These are phyloP conservation scores for Theocolax elegans DNA, from an alignment of 1,140 invertebrate genomes.

Conservation along the genomic window DNA sequence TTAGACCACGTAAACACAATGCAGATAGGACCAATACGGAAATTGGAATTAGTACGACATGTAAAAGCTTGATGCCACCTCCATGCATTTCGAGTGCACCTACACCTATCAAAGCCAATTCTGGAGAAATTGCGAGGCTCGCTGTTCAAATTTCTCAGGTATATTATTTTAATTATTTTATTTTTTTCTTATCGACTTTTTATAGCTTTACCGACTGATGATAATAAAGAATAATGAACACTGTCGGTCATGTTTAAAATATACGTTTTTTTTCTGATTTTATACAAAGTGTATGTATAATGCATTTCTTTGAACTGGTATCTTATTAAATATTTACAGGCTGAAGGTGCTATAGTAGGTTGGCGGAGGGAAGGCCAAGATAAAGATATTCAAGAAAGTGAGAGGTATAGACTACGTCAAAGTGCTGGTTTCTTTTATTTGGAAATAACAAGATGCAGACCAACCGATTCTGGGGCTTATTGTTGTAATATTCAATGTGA, in stretches of 20 bases:
- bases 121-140: slow-evolving; percentile 58
- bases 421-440: slow-evolving; percentile 63
- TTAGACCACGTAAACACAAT: slow-evolving; percentile 67
- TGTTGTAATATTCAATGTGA: slow-evolving; percentile 73
- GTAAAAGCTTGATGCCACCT: slow-evolving; percentile 37
- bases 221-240: no score
- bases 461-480: slow-evolving; percentile 74
- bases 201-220: slow-evolving; percentile 45
- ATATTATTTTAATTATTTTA: not conserved
- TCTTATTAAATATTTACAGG: slow-evolving; percentile 24
- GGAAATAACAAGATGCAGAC: slow-evolving; percentile 64
- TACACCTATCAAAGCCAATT: slow-evolving; percentile 53
- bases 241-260: no score
- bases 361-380: slow-evolving; percentile 67
- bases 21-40: slow-evolving; percentile 37
- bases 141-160: slow-evolving; percentile 50
- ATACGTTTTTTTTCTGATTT: no score
- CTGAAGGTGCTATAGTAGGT: slow-evolving; percentile 57
- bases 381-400: slow-evolving; percentile 46
- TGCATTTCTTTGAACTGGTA: no score
- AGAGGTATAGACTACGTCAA: slow-evolving; percentile 54
- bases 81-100: slow-evolving; percentile 49
- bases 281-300: no score
- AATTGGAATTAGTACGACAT: no score
- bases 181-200: no score